phyloP scores from a whole-genome alignment of 2,888 invertebrate species.

The Dromius quadrimaculatus region DNA sequence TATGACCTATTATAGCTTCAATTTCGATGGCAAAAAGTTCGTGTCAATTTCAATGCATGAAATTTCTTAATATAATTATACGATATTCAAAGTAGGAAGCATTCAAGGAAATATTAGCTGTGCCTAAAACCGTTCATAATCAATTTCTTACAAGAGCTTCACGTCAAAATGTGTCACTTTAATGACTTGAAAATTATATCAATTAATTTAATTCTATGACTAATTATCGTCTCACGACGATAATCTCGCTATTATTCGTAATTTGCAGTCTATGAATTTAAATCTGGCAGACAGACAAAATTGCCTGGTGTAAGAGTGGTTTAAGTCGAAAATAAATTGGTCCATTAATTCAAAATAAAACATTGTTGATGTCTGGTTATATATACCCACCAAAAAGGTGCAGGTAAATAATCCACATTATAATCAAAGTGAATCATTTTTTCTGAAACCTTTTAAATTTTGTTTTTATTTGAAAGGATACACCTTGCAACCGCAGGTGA shows the following conservation, averaged over 20 bases:
- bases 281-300: conserved; percentile 11
- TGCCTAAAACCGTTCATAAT: no score
- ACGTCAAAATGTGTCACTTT: conserved; percentile 8
- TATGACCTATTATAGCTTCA: no score
- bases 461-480: conserved; percentile 34
- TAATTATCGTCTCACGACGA: conserved; percentile 33
- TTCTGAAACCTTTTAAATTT: not conserved
- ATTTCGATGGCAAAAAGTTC: no score
- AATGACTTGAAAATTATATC: conserved; percentile 8
- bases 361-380: conserved; percentile 18
- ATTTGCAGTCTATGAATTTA: conserved; percentile 27
- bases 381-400: conserved; percentile 15
- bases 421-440: not conserved
- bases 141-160: not conserved
- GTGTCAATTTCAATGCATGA: no score
- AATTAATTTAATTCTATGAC: conserved; percentile 4
- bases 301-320: conserved; percentile 28
- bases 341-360: conserved; percentile 16
- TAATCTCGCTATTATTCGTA: conserved; percentile 20
- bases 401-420: no score
- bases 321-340: conserved; percentile 23
- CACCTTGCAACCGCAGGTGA: conserved; percentile 26
- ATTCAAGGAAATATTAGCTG: no score
- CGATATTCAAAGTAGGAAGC: no score
- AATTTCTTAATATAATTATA: no score